Conservation (phyloP, 2,113 vertebrate genomes). For the Phrynosoma blainvillii region DNA sequence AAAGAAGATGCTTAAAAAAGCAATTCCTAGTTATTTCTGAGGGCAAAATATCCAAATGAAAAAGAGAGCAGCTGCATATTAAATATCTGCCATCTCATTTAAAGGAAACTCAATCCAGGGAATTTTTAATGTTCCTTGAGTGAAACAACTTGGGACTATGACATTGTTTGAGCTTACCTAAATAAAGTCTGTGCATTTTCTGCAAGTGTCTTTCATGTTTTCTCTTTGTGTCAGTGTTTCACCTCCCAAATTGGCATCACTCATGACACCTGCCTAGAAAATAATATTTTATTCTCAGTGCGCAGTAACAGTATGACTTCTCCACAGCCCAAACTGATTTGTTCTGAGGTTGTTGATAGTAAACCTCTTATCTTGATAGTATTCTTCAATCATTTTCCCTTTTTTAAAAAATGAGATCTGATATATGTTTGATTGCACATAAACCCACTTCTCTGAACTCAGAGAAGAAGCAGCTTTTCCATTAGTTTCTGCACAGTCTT, state of each 20-base stretch:
- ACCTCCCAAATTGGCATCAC: not conserved
- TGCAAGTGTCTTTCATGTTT: not conserved
- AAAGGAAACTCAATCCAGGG: not conserved
- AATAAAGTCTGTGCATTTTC: not conserved
- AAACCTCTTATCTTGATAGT: conserved; percentile 18
- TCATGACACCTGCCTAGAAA: not conserved
- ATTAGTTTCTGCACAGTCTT: conserved; percentile 33
- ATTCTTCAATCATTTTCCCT: conserved; percentile 19
- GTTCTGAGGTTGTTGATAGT: conserved; percentile 22
- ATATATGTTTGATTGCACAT: conserved; percentile 10
- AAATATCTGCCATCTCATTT: too few relatives aligned
- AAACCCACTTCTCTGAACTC: conserved; percentile 21
- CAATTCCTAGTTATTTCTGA: too few relatives aligned
- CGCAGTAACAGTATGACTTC: conserved; percentile 44
- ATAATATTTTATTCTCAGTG: conserved; percentile 17
- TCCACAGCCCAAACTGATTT: conserved; percentile 2
- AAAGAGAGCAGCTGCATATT: too few relatives aligned
- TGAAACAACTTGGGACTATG: not conserved
- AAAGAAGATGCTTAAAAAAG: too few relatives aligned
- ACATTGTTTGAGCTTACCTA: not conserved
- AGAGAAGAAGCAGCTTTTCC: conserved; percentile 19
- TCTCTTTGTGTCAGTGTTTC: not conserved
- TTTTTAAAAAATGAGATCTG: conserved; percentile 34
- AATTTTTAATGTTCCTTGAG: not conserved
- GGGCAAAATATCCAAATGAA: too few relatives aligned